These are phyloP conservation scores for Elgonia sp. DNA, from an alignment of 2,888 invertebrate species.

Conservation along the genomic window DNA sequence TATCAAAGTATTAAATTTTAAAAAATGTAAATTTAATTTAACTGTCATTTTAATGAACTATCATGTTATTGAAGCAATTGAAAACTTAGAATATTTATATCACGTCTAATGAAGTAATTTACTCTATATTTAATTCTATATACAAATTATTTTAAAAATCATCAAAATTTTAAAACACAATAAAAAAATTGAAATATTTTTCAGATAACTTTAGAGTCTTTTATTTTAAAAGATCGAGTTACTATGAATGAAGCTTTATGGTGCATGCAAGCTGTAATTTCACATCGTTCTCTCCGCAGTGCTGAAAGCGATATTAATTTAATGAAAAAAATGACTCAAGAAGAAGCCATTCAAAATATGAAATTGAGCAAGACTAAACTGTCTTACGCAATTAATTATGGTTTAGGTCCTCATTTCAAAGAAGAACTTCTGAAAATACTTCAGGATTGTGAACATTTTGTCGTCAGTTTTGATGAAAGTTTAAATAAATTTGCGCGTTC, in stretches of 20 bases:
- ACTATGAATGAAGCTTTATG: conserved; percentile 26
- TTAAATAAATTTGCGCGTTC: conserved; percentile 76
- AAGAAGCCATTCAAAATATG: conserved; percentile 34
- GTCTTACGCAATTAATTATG: conserved; percentile 45
- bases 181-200: no score
- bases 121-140: no score
- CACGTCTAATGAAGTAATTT: no score
- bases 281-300: conserved; percentile 38
- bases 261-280: conserved; percentile 45
- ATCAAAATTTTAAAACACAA: no score
- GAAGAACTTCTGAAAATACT: conserved; percentile 47
- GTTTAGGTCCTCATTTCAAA: conserved; percentile 71
- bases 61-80: no score
- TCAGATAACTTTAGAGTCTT: no score
- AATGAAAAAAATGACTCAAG: conserved; percentile 45
- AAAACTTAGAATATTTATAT: no score
- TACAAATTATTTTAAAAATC: no score
- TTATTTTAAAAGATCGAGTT: conserved; percentile 34
- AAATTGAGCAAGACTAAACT: conserved; percentile 37
- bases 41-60: no score
- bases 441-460: conserved; percentile 37
- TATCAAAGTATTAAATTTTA: no score
- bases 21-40: no score
- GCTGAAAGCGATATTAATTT: conserved; percentile 27
- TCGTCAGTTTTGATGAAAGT: conserved; percentile 76